Evolutionary conservation across 1,140 invertebrate species (phyloP).

Genomic region (Chionoecetes opilio): DNA sequence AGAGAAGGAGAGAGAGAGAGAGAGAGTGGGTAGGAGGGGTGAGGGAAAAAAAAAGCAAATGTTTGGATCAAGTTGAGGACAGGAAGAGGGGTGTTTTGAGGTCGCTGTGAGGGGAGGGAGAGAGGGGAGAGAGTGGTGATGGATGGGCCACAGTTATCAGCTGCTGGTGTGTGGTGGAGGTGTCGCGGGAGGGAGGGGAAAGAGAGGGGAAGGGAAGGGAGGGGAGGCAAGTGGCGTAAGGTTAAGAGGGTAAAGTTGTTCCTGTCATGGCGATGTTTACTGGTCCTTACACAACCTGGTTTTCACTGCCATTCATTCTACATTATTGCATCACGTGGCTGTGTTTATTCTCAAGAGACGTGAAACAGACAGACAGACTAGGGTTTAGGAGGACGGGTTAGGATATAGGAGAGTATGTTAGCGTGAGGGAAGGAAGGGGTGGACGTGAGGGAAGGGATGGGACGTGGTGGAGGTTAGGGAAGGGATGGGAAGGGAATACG

Average conservation of each 20-base stretch:
- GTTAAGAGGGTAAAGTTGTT: background rate
- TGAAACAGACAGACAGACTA: too few species aligned
- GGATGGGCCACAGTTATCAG: slow-evolving; percentile 17
- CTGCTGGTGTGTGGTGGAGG: background rate
- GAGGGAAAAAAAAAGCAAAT: background rate
- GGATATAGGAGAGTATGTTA: too few species aligned
- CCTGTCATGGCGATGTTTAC: background rate
- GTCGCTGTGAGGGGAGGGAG: background rate
- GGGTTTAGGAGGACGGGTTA: too few species aligned
- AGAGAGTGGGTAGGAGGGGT: background rate
- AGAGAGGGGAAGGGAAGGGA: background rate
- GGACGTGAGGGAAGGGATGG: too few species aligned
- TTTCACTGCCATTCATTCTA: too few species aligned
- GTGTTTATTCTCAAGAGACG: too few species aligned
- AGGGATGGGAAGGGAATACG: too few species aligned
- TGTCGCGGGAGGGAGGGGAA: background rate
- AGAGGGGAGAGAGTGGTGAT: background rate
- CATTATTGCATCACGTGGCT: too few species aligned
- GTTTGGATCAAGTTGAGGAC: background rate
- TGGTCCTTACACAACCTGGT: background rate
- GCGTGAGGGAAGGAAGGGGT: too few species aligned
- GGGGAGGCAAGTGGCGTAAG: background rate
- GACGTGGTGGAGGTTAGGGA: too few species aligned
- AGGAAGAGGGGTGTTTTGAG: background rate
- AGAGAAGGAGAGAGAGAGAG: background rate